phyloP scores from a whole-genome alignment of 2,888 invertebrate species.

The Dorcus parallelipipedus region DNA sequence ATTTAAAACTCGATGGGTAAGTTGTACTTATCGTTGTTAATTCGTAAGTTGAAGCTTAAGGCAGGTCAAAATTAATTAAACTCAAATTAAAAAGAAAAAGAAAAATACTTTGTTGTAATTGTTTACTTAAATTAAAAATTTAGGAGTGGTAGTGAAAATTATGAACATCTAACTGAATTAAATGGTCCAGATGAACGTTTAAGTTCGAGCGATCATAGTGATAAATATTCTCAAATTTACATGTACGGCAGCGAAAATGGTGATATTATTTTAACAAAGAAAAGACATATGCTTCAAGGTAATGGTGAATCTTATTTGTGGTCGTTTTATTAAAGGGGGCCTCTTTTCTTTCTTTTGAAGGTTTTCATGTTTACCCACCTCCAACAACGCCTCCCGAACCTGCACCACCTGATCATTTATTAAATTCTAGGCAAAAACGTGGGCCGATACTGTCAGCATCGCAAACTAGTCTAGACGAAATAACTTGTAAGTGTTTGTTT shows the following conservation, averaged over 20 bases:
- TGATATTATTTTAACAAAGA: slow-evolving; percentile 42
- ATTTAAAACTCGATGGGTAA: slow-evolving; percentile 62
- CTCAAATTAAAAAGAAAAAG: not conserved
- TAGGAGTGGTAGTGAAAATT: slow-evolving; percentile 63
- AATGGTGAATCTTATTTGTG: slow-evolving; percentile 2
- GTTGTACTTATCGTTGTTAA: slow-evolving; percentile 9
- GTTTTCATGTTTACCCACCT: slow-evolving; percentile 80
- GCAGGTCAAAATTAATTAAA: no score
- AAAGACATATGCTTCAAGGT: slow-evolving; percentile 33
- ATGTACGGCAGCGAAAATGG: slow-evolving; percentile 59
- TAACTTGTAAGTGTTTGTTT: slow-evolving; percentile 54
- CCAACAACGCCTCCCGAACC: slow-evolving; percentile 83
- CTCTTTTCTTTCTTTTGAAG: slow-evolving; percentile 44
- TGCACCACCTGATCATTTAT: slow-evolving; percentile 71
- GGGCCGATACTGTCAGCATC: slow-evolving; percentile 53
- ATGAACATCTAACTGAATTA: slow-evolving; percentile 61
- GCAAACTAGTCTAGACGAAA: slow-evolving; percentile 64
- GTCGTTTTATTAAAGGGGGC: not conserved
- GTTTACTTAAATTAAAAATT: slow-evolving; percentile 22
- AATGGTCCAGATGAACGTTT: slow-evolving; percentile 57
- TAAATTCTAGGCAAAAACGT: slow-evolving; percentile 50
- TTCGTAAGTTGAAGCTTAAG: not conserved
- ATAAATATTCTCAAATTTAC: slow-evolving; percentile 62
- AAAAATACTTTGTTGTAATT: not conserved
- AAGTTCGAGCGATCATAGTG: slow-evolving; percentile 66